These are phyloP conservation scores for Prunella strophiata DNA, from an alignment of 2,797 vertebrate species.

Conservation along the genomic window DNA sequence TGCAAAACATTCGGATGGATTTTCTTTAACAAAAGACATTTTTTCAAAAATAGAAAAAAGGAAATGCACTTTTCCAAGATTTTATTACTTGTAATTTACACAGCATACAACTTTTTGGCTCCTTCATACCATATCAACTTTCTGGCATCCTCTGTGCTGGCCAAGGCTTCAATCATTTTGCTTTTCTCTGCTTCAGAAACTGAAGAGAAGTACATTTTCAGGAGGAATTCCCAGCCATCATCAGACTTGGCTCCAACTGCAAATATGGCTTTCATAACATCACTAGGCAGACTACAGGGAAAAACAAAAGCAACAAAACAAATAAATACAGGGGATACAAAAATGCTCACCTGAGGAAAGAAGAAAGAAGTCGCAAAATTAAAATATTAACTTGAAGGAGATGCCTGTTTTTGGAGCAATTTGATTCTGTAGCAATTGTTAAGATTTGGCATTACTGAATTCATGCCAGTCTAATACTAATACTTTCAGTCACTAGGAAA, in stretches of 20 bases:
- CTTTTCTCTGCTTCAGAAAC: conserved; percentile 86
- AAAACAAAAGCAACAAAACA: not conserved
- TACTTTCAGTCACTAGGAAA: not conserved
- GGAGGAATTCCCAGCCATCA: conserved; percentile 81
- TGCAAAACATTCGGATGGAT: not conserved
- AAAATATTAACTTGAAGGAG: not conserved
- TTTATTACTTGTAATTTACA: not conserved
- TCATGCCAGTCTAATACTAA: not conserved
- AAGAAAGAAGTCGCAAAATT: not conserved
- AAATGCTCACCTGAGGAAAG: not conserved
- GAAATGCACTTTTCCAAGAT: not conserved
- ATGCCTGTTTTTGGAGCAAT: not conserved
- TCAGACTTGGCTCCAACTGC: conserved; percentile 84
- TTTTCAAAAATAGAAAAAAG: not conserved
- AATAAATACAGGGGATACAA: not conserved
- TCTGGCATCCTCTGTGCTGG: conserved; percentile 83
- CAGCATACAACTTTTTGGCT: not conserved
- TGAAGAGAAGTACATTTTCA: conserved; percentile 71
- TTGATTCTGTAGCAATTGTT: not conserved
- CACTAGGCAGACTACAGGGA: conserved; percentile 83
- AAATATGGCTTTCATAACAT: conserved; percentile 87
- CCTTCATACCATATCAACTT: conserved; percentile 83
- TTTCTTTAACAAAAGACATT: not conserved
- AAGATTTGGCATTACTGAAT: not conserved
- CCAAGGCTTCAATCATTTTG: conserved; percentile 87